These are phyloP conservation scores for Xanthorhoe designata DNA, from an alignment of 2,888 invertebrate genomes.

Conservation along the genomic window DNA sequence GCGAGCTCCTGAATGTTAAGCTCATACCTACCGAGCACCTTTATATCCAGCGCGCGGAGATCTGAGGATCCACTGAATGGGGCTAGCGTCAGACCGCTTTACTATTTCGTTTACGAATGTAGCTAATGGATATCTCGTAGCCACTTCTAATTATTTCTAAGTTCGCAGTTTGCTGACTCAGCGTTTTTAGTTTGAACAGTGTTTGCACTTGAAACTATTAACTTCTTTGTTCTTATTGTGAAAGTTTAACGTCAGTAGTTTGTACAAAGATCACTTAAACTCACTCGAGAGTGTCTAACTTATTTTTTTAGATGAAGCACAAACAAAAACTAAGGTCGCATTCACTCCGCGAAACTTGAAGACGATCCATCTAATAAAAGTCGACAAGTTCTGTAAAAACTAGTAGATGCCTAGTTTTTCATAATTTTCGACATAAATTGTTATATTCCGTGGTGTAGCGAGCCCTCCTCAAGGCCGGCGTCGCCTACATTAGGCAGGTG, in stretches of 20 bases:
- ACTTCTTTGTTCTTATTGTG: slow-evolving; percentile 11
- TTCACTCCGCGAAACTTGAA: too few species aligned
- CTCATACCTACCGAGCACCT: background rate
- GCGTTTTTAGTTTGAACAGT: slow-evolving; percentile 6
- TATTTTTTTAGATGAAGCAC: background rate
- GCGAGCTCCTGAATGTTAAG: background rate
- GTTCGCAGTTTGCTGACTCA: slow-evolving; percentile 1
- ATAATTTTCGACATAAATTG: background rate
- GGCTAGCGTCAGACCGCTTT: slow-evolving; percentile 1
- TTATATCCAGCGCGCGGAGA: background rate
- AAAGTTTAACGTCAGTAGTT: slow-evolving; percentile 5
- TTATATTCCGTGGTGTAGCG: background rate
- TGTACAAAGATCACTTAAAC: background rate
- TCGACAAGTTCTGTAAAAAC: too few species aligned
- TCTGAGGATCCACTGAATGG: background rate
- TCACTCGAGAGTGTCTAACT: background rate
- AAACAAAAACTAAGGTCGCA: background rate
- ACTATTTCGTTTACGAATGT: slow-evolving; percentile 10
- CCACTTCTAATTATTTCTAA: slow-evolving; percentile 23
- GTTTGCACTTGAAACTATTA: slow-evolving; percentile 2
- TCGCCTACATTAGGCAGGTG: too few species aligned
- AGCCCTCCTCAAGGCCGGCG: background rate
- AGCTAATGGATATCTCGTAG: slow-evolving; percentile 11
- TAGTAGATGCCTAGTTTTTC: too few species aligned
- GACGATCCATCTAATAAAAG: too few species aligned